Percentiles rank a stretch among this genome's conserved stretches.
Conservation (phyloP, 2,888 invertebrate species). For the Eilema griseolum region DNA sequence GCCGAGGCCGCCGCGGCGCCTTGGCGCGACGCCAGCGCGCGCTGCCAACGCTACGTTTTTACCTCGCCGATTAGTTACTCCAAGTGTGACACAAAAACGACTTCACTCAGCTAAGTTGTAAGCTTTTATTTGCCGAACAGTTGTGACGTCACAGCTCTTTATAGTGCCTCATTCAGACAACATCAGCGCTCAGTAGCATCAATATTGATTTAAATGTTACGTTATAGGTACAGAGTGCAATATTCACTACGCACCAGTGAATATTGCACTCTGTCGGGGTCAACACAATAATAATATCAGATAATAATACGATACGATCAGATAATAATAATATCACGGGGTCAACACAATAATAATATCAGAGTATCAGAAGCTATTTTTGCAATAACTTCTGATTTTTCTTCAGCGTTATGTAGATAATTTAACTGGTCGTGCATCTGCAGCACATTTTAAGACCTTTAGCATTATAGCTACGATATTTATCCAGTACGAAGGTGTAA, state of each 20-base stretch:
- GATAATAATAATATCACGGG: too few species aligned
- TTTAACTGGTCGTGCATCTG: too few species aligned
- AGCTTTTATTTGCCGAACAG: slow-evolving; percentile 39
- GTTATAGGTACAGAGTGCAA: not conserved
- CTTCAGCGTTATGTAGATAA: too few species aligned
- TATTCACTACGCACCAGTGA: not conserved
- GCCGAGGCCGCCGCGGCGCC: too few species aligned
- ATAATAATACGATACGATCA: too few species aligned
- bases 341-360: too few species aligned
- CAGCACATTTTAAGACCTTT: not conserved
- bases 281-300: too few species aligned
- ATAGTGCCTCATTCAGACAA: slow-evolving; percentile 2
- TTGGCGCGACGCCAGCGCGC: slow-evolving; percentile 17
- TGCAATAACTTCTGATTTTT: too few species aligned
- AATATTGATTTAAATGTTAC: not conserved
- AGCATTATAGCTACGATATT: too few species aligned
- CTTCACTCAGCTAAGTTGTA: slow-evolving; percentile 39
- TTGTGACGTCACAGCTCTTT: slow-evolving; percentile 28
- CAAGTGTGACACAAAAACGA: slow-evolving; percentile 57
- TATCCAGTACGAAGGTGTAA: too few species aligned
- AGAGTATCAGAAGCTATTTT: too few species aligned
- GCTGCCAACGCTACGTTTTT: slow-evolving; percentile 40
- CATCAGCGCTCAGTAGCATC: not conserved
- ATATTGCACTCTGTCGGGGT: too few species aligned
- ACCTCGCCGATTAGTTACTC: slow-evolving; percentile 58